These are phyloP conservation scores for Neolamprologus toae DNA, from an alignment of 2,113 vertebrate species.

Conservation along the genomic window DNA sequence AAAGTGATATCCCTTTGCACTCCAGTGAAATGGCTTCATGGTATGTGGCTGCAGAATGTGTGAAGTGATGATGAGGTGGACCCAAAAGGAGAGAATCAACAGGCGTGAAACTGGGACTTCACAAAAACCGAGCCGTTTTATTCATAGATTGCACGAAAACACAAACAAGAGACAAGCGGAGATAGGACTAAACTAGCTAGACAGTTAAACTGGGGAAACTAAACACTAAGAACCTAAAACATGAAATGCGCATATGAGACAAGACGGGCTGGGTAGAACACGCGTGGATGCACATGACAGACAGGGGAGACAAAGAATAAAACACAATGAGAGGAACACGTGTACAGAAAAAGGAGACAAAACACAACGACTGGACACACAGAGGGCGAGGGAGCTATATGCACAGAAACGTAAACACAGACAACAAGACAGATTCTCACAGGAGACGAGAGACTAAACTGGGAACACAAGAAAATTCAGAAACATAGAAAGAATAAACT, in stretches of 20 bases:
- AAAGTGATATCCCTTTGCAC: neutral
- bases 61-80: neutral
- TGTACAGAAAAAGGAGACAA: neutral
- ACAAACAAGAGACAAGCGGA: fast-evolving
- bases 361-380: neutral
- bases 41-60: neutral
- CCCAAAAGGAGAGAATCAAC: neutral
- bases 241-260: neutral
- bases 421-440: neutral
- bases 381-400: neutral
- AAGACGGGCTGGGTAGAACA: neutral
- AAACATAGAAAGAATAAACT: neutral
- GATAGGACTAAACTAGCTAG: neutral
- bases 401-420: neutral
- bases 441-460: neutral
- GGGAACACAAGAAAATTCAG: neutral
- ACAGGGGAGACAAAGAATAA: neutral
- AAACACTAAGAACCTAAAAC: neutral
- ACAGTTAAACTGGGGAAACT: neutral
- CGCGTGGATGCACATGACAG: neutral
- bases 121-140: neutral
- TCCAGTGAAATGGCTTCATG: neutral
- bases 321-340: neutral
- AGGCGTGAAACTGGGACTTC: neutral
- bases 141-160: neutral